Evolutionary conservation across 2,797 vertebrate species (phyloP).

Genomic region (Amniataba percoides): DNA sequence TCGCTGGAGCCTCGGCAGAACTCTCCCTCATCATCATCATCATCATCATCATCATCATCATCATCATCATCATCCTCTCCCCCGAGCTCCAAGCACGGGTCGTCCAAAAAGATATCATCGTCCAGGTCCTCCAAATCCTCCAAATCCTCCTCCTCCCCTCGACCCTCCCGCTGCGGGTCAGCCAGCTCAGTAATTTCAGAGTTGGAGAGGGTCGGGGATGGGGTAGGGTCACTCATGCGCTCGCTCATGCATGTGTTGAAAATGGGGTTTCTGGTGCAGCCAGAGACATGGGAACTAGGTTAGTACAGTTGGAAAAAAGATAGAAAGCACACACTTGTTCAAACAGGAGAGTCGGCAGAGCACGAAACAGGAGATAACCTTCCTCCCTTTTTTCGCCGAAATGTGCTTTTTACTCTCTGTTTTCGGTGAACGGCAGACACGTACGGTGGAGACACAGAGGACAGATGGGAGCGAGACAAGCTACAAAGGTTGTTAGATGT

Average conservation of each 20-base stretch:
- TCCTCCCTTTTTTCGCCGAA: slow-evolving; percentile 18
- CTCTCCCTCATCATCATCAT: slow-evolving; percentile 84
- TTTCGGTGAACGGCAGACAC: slow-evolving; percentile 8
- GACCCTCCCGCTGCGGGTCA: slow-evolving; percentile 93
- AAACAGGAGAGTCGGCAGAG: slow-evolving; percentile 64
- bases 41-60: slow-evolving; percentile 75
- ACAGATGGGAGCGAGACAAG: slow-evolving; percentile 21
- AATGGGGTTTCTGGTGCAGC: slow-evolving; percentile 98
- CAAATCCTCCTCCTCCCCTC: slow-evolving; percentile 91
- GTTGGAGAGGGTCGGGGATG: slow-evolving; percentile 97
- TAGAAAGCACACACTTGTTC: slow-evolving; percentile 87
- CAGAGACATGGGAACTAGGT: slow-evolving; percentile 96
- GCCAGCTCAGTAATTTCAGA: slow-evolving; percentile 97
- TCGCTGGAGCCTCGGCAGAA: slow-evolving; percentile 87
- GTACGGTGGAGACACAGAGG: slow-evolving; percentile 20
- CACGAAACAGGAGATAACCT: slow-evolving; percentile 28
- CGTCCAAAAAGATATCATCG: slow-evolving; percentile 96
- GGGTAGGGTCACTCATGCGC: slow-evolving; percentile 98
- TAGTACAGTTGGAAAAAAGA: slow-evolving; percentile 88
- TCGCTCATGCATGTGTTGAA: slow-evolving; percentile 99
- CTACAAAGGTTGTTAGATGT: slow-evolving; percentile 6
- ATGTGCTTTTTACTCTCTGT: neutral
- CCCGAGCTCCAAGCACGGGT: slow-evolving; percentile 88
- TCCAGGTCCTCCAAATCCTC: slow-evolving; percentile 88
- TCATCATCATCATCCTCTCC: slow-evolving; percentile 83